These are phyloP conservation scores for Thaumatotibia leucotreta DNA, from an alignment of 1,140 invertebrate species.

Conservation along the genomic window DNA sequence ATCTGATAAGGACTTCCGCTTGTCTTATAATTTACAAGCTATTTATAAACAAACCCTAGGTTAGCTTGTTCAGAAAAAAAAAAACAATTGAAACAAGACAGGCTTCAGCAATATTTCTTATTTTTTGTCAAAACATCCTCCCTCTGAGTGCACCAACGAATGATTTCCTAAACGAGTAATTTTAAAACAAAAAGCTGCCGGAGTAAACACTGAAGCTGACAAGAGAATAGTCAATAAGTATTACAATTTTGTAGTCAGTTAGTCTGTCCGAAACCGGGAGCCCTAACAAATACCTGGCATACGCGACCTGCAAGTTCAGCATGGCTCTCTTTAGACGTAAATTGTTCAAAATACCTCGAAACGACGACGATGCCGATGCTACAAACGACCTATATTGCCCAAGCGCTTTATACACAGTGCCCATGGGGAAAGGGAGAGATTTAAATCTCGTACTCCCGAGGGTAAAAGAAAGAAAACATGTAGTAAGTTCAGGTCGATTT, in stretches of 20 bases:
- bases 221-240: slow-evolving; percentile 1
- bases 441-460: no score
- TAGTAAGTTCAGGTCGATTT: no score
- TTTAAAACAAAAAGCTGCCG: not conserved
- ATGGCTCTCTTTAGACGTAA: slow-evolving; percentile 40
- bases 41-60: no score
- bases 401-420: no score
- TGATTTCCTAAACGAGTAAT: not conserved
- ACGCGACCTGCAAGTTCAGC: slow-evolving; percentile 33
- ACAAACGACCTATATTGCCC: slow-evolving; percentile 37
- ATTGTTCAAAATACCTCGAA: slow-evolving; percentile 61
- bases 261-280: slow-evolving; percentile 5
- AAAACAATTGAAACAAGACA: no score
- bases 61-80: no score
- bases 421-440: no score
- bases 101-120: no score
- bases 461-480: no score
- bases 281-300: slow-evolving; percentile 68
- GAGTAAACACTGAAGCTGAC: not conserved
- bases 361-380: slow-evolving; percentile 43
- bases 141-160: not conserved
- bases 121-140: not conserved
- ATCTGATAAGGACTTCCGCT: no score
- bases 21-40: no score
- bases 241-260: not conserved